Evolutionary conservation across 2,888 invertebrate species (phyloP).

Genomic region (Eupithecia insigniata): DNA sequence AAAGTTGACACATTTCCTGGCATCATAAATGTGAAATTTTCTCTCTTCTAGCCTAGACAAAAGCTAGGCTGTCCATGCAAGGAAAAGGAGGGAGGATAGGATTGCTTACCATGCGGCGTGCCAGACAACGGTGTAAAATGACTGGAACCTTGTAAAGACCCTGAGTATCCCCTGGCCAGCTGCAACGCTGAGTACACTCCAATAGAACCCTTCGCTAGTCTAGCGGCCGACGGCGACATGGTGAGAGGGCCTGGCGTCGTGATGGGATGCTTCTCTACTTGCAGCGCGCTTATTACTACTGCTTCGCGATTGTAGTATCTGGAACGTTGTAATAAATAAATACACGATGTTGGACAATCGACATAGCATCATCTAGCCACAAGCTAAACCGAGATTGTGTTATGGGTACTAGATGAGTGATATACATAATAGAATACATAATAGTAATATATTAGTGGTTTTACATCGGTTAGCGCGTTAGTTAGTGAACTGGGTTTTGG

Average conservation of each 20-base stretch:
- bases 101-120: slow-evolving; percentile 72
- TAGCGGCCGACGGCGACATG: slow-evolving; percentile 86
- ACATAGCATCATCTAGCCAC: too few relatives aligned
- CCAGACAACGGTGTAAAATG: slow-evolving; percentile 89
- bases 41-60: background rate
- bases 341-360: too few relatives aligned
- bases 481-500: too few relatives aligned
- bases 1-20: background rate
- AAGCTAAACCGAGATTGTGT: too few relatives aligned
- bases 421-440: too few relatives aligned
- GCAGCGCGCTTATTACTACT: slow-evolving; percentile 95
- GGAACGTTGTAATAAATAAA: background rate
- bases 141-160: slow-evolving; percentile 78
- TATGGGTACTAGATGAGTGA: too few relatives aligned
- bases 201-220: slow-evolving; percentile 81
- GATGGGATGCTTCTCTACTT: slow-evolving; percentile 96
- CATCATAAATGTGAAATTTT: background rate
- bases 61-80: background rate
- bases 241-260: slow-evolving; percentile 93
- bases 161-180: slow-evolving; percentile 78
- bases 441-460: too few relatives aligned
- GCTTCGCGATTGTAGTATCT: slow-evolving; percentile 97
- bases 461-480: too few relatives aligned
- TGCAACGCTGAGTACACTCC: slow-evolving; percentile 80
- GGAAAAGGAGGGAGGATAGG: background rate